These are phyloP conservation scores for Acanthurus lineatus DNA, from an alignment of 2,797 vertebrate species.

Conservation along the genomic window DNA sequence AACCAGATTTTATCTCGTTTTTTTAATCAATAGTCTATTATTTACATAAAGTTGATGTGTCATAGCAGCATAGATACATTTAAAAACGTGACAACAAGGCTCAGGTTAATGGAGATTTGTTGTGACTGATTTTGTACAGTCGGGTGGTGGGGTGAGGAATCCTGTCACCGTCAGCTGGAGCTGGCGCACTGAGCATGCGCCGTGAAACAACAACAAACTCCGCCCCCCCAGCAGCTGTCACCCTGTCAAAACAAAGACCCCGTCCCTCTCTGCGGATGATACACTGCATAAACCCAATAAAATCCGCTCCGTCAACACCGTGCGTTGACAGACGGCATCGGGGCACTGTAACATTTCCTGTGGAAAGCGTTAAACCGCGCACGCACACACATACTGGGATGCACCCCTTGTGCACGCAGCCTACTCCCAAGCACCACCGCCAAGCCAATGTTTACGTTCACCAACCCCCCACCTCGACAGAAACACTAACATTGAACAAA, in stretches of 20 bases:
- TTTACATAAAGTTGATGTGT: not conserved
- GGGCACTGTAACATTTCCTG: conserved; percentile 30
- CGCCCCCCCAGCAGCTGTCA: conserved; percentile 91
- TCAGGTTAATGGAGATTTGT: conserved; percentile 4
- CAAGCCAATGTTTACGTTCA: conserved; percentile 82
- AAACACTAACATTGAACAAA: conserved; percentile 54
- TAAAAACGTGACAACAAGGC: not conserved
- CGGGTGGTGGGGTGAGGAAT: conserved; percentile 15
- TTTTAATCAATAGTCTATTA: not conserved
- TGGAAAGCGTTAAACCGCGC: conserved; percentile 9
- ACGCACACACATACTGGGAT: not conserved
- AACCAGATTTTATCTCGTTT: no score
- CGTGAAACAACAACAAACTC: conserved; percentile 82
- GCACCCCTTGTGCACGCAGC: conserved; percentile 35
- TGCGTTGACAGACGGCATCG: conserved; percentile 26
- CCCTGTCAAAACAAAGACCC: conserved; percentile 93
- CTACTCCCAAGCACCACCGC: conserved; percentile 66
- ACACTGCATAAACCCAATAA: conserved; percentile 58
- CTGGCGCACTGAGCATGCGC: conserved; percentile 72
- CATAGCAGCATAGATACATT: not conserved
- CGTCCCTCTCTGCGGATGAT: conserved; percentile 68
- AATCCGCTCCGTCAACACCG: conserved; percentile 12
- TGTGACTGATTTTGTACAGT: not conserved
- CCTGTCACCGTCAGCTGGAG: conserved; percentile 73
- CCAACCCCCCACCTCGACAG: conserved; percentile 74